Evolutionary conservation across 2,113 vertebrate genomes (phyloP), one percentile per base, ranked within the genome.

Genomic region (Nothoprocta pentlandii): DNA sequence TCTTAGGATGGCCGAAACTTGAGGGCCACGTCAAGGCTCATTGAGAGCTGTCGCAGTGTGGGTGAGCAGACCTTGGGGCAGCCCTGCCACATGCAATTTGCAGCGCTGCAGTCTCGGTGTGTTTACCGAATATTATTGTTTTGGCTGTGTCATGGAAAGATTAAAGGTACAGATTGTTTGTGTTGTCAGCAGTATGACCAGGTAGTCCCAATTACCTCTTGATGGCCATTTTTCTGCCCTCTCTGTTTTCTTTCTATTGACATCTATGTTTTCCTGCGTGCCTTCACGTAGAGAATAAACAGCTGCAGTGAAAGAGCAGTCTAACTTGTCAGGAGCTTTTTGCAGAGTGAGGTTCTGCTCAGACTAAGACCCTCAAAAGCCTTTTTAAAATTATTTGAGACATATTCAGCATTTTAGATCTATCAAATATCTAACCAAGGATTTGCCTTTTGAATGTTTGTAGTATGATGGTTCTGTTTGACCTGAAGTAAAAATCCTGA

Each of bases 21-120:
- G 76, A 94, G 85, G 91, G 75, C 44, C 83, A 22, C 93, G 89
- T 94, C 89, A 90, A 74, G 83, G 78, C 93, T 87, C 6, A 3
- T 91, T 95, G 59, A 53, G 88, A 73, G 74, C 61, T 20, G 4
- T 3, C 53, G 73, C 85, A 61, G 51, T 54, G 87, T 85, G 56
- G 87, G 89, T 63, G 89, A 92, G 46, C 88, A 82, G 88, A 67
- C 78, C 91, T 78, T 56, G 62, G 32, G 89, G 95, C 94, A 95
- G 3, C 63, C 20, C 90, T 94, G 94, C 79, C 94, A 94, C 87
- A 53, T 58, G 32, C 0, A 16, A 79, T 95, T 85, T 90, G 71
- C 0, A 0, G 26, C 49, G 64, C 41, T 80, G 53, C 47, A 46
- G 26, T 36, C 61, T 67, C 69, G 47, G 9, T 30, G 9, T 66